phyloP scores from a whole-genome alignment of 2,113 vertebrate species.

The Ophiodon elongatus region DNA sequence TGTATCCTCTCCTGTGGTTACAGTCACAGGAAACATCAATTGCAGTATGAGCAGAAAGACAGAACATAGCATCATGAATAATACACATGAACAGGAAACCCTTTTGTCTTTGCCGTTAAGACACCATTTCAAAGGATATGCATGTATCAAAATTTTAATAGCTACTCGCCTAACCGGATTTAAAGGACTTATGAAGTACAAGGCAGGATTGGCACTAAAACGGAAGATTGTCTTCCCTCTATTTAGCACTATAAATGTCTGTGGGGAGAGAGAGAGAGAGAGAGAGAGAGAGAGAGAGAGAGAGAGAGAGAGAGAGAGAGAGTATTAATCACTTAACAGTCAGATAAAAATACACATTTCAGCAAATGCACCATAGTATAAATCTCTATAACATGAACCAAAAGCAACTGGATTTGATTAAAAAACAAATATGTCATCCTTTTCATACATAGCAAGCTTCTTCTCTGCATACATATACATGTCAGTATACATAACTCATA shows the following conservation, averaged over 20 bases:
- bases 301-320: slow-evolving; percentile 21
- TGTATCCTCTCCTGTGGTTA: slow-evolving; percentile 10
- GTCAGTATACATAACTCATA: background rate
- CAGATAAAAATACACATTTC: slow-evolving; percentile 12
- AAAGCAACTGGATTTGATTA: background rate
- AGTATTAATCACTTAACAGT: slow-evolving; percentile 22
- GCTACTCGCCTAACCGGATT: slow-evolving; percentile 96
- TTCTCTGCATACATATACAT: background rate
- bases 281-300: slow-evolving; percentile 33
- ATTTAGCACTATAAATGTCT: slow-evolving; percentile 99
- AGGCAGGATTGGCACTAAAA: slow-evolving; percentile 99
- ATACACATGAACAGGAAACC: slow-evolving; percentile 62
- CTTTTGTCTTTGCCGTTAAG: slow-evolving; percentile 57
- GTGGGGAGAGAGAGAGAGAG: slow-evolving; percentile 83
- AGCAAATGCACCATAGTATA: background rate
- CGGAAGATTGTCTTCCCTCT: slow-evolving; percentile 99
- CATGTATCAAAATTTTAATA: slow-evolving; percentile 99
- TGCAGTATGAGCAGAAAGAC: slow-evolving; percentile 35
- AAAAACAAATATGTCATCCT: background rate
- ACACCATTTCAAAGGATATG: slow-evolving; percentile 94
- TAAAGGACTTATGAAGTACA: slow-evolving; percentile 99
- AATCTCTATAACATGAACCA: background rate
- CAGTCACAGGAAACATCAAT: slow-evolving; percentile 53
- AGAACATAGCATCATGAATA: slow-evolving; percentile 68
- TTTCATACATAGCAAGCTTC: background rate